Evolutionary conservation across 1,140 invertebrate genomes (phyloP).

Genomic region (Aphis craccivora): DNA sequence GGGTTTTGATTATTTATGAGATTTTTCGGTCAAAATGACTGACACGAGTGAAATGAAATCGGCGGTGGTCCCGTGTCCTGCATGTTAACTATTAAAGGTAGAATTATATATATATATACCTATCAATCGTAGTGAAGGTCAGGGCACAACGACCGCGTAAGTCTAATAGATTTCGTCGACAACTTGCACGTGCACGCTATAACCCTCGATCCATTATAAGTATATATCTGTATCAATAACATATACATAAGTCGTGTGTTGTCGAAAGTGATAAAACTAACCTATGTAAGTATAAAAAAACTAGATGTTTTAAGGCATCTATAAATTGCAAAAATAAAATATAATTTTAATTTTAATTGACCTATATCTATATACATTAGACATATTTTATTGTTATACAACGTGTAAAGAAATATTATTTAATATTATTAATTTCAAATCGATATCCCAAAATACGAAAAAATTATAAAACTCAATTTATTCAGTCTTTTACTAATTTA

Average conservation of each 20-base stretch:
- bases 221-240: background rate
- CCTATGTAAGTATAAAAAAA: background rate
- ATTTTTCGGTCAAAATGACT: background rate
- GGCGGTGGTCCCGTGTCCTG: background rate
- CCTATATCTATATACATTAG: no score
- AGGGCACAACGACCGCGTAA: background rate
- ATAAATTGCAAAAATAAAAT: background rate
- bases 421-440: no score
- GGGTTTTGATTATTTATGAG: conserved; percentile 32
- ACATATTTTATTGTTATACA: no score
- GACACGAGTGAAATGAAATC: background rate
- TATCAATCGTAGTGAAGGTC: background rate
- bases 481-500: no score
- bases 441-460: no score
- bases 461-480: no score
- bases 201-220: background rate
- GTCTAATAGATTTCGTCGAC: conserved; percentile 9
- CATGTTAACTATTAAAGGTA: conserved; percentile 1
- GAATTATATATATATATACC: background rate
- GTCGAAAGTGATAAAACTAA: background rate
- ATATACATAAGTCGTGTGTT: background rate
- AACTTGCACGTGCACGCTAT: background rate
- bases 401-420: no score
- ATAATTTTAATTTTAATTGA: background rate
- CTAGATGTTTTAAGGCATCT: background rate